phyloP scores from a whole-genome alignment of 2,113 vertebrate species.

The Cynocephalus volans region DNA sequence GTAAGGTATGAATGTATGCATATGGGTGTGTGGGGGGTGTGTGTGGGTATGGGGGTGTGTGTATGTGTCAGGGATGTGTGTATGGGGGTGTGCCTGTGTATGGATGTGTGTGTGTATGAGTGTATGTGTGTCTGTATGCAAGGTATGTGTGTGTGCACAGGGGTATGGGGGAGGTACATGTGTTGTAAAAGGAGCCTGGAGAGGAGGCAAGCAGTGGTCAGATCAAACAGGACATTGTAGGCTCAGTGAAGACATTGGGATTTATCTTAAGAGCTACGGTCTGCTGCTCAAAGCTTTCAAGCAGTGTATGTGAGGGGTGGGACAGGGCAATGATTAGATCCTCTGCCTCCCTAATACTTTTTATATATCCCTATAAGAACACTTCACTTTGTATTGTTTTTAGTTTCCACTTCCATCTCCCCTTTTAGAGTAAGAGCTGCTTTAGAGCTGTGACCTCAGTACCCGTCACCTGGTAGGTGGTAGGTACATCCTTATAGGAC shows the following conservation, averaged over 20 bases:
- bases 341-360: background rate
- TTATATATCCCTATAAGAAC: background rate
- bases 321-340: background rate
- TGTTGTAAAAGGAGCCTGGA: background rate
- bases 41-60: no score
- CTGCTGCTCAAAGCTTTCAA: background rate
- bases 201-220: background rate
- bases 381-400: background rate
- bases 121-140: background rate
- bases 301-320: background rate
- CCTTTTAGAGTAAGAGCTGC: background rate
- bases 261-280: slow-evolving; percentile 19
- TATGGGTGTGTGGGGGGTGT: no score
- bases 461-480: background rate
- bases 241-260: background rate
- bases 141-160: background rate
- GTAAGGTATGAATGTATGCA: background rate
- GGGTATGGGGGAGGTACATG: background rate
- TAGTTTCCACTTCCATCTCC: background rate
- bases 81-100: background rate
- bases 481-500: background rate
- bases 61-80: background rate
- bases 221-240: background rate
- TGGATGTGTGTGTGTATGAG: background rate
- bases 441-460: background rate